These are phyloP conservation scores for Brachyrhaphis roseni DNA, from an alignment of 2,797 vertebrate species.

Conservation along the genomic window DNA sequence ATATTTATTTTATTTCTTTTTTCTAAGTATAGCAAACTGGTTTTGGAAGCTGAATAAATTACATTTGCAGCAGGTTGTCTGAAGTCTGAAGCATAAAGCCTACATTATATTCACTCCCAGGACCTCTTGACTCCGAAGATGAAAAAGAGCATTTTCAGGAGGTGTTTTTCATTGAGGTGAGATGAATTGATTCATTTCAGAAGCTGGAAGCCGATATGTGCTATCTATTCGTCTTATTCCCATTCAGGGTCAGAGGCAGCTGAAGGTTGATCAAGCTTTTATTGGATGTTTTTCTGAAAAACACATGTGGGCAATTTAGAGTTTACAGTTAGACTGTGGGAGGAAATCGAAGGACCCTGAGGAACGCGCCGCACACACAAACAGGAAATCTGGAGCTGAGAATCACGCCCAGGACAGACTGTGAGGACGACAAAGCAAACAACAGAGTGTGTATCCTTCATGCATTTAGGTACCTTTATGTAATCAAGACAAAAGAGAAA, in stretches of 20 bases:
- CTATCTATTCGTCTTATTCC: not conserved
- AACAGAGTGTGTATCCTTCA: not conserved
- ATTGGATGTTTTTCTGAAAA: conserved; percentile 10
- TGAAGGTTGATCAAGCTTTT: conserved; percentile 18
- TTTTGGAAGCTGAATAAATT: conserved; percentile 60
- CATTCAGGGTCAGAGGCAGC: conserved; percentile 22
- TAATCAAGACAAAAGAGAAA: conserved; percentile 1
- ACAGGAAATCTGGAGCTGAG: conserved; percentile 28
- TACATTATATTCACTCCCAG: conserved; percentile 18
- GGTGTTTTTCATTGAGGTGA: conserved; percentile 34
- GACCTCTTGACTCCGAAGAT: conserved; percentile 42
- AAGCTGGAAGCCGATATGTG: conserved; percentile 13
- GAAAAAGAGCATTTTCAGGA: conserved; percentile 38
- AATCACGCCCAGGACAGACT: conserved; percentile 18
- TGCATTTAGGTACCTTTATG: not conserved
- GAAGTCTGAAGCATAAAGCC: conserved; percentile 46
- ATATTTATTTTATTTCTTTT: conserved; percentile 32
- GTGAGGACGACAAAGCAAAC: conserved; percentile 5
- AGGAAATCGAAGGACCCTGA: conserved; percentile 9
- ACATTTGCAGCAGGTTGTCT: conserved; percentile 51
- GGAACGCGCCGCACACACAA: conserved; percentile 16
- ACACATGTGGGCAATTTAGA: conserved; percentile 17
- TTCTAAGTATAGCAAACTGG: conserved; percentile 34
- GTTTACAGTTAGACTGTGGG: conserved; percentile 6
- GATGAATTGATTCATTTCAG: conserved; percentile 62